A percentile compares a stretch with the other conserved stretches of the same genome.
These are phyloP conservation scores for Tetragonula clypearis DNA, from an alignment of 1,140 invertebrate genomes.

Conservation along the genomic window DNA sequence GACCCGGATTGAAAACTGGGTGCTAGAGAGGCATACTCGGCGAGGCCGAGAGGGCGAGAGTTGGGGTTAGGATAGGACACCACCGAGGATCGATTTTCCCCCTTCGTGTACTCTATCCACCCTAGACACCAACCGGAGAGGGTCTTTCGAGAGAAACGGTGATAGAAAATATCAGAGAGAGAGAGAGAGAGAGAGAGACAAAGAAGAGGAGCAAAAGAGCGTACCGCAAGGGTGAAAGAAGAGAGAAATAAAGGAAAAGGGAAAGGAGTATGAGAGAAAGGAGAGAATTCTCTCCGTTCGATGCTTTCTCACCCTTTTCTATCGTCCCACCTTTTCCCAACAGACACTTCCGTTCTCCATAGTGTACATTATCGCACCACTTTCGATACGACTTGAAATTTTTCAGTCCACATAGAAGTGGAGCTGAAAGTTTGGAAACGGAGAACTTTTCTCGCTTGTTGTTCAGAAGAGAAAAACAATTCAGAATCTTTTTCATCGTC, in stretches of 20 bases:
- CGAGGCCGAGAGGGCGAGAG: slow-evolving; percentile 63
- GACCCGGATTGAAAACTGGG: slow-evolving; percentile 77
- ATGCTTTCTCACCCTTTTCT: slow-evolving; percentile 40
- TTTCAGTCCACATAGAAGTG: neutral
- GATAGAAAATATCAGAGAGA: slow-evolving; percentile 5
- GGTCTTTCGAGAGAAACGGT: slow-evolving; percentile 35
- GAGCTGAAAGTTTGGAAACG: neutral
- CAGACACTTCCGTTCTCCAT: slow-evolving; percentile 46
- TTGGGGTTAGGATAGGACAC: slow-evolving; percentile 76
- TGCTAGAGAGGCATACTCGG: slow-evolving; percentile 69
- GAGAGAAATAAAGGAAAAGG: neutral
- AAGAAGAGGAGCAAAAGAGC: slow-evolving; percentile 4
- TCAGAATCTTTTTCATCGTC: neutral
- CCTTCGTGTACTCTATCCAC: slow-evolving; percentile 64
- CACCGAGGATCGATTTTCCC: slow-evolving; percentile 73
- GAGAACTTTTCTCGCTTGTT: neutral
- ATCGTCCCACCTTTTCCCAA: slow-evolving; percentile 58
- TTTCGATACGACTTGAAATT: slow-evolving; percentile 19
- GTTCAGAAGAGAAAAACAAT: neutral
- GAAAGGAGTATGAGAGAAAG: neutral
- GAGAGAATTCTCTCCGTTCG: slow-evolving; percentile 29
- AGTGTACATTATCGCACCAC: slow-evolving; percentile 3
- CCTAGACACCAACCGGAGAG: slow-evolving; percentile 45
- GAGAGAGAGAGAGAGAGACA: neutral
- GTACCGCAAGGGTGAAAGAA: slow-evolving; percentile 33